Conservation (phyloP, 2,113 vertebrate species). For the Planiliza haematocheilus region DNA sequence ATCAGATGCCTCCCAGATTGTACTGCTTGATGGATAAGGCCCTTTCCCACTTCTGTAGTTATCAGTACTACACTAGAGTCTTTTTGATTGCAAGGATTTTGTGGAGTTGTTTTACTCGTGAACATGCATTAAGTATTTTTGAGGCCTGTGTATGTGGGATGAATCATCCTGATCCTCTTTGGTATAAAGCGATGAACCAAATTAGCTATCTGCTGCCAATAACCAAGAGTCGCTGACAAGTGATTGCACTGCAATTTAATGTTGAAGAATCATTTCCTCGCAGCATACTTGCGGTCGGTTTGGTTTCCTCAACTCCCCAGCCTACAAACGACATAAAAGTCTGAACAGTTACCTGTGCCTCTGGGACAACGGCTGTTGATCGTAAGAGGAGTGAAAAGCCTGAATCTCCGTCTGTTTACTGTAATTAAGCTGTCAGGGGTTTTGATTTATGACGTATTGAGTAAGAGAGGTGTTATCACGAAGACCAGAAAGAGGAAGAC, state of each 20-base stretch:
- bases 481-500: conserved; percentile 42
- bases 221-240: neutral
- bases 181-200: neutral
- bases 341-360: conserved; percentile 59
- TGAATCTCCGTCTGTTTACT: conserved; percentile 79
- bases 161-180: neutral
- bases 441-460: conserved; percentile 83
- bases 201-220: conserved; percentile 1
- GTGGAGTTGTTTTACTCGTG: neutral
- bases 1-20: neutral
- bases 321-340: conserved; percentile 70
- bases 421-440: conserved; percentile 83
- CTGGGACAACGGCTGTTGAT: conserved; percentile 77
- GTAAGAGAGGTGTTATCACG: conserved; percentile 78
- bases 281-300: conserved; percentile 73
- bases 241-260: conserved; percentile 33
- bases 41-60: neutral
- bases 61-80: neutral
- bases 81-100: neutral
- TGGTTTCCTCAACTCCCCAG: conserved; percentile 64
- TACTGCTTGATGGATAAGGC: neutral
- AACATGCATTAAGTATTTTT: neutral
- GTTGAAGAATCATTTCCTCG: conserved; percentile 67
- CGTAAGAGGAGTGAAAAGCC: conserved; percentile 63
- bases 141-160: neutral